Conservation (phyloP, 2,888 invertebrate genomes). For the Lasioglossum vierecki region DNA sequence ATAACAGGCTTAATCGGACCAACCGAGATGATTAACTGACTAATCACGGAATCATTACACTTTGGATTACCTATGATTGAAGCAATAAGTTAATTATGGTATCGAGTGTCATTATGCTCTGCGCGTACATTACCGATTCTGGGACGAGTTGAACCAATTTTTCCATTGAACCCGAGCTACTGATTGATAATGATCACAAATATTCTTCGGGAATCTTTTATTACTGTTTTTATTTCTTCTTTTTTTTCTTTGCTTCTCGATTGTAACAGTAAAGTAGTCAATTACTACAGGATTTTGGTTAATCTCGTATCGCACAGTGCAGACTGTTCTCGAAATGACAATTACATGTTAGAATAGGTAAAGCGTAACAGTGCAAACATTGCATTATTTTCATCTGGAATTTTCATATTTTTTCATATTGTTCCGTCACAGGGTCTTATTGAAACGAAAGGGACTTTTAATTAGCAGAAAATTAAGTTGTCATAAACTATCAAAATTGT, state of each 20-base stretch:
- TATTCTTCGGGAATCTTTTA: not conserved
- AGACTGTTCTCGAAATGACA: not conserved
- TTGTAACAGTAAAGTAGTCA: not conserved
- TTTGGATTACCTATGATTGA: not conserved
- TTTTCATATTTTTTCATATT: not conserved
- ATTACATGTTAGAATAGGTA: not conserved
- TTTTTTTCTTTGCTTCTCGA: not conserved
- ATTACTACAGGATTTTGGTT: not conserved
- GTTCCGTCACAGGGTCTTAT: not conserved
- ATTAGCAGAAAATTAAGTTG: not conserved
- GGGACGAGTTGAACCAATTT: not conserved
- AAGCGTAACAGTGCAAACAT: not conserved
- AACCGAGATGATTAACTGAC: not conserved
- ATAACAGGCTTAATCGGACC: not conserved
- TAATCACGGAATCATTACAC: not conserved
- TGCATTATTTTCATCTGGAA: constrained; percentile 16
- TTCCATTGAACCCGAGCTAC: not conserved
- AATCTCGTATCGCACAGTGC: not conserved
- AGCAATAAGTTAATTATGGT: not conserved
- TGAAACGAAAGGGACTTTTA: not conserved
- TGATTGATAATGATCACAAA: not conserved
- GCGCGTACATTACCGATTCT: not conserved
- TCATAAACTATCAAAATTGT: not conserved
- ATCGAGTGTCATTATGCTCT: not conserved
- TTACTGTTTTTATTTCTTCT: not conserved